Conservation (phyloP, 1,140 invertebrate genomes). For the Trachymyrmex septentrionalis region DNA sequence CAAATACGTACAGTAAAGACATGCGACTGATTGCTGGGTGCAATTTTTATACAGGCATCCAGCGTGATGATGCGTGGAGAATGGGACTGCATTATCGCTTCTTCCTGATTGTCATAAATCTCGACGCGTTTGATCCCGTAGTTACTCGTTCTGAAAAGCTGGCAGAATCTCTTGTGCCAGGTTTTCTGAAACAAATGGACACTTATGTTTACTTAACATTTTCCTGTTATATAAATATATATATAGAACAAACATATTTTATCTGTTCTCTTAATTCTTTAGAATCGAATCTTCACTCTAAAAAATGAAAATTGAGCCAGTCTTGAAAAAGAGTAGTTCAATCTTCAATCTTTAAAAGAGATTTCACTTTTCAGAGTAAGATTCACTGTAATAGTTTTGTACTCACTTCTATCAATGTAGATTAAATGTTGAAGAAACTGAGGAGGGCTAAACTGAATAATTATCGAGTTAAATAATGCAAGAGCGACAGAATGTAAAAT, state of each 20-base stretch:
- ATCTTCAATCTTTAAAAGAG: too few relatives aligned
- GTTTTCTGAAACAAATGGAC: constrained; percentile 89
- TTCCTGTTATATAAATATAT: background rate
- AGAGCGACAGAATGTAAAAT: background rate
- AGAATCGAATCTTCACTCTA: too few relatives aligned
- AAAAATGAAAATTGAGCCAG: too few relatives aligned
- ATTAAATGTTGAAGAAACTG: too few relatives aligned
- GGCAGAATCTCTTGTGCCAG: constrained; percentile 92
- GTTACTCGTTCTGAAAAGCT: constrained; percentile 93
- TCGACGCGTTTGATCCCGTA: constrained; percentile 94
- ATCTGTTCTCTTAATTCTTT: too few relatives aligned
- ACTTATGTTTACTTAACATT: too few relatives aligned
- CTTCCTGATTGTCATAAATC: constrained; percentile 92
- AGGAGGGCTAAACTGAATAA: too few relatives aligned
- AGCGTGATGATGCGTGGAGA: constrained; percentile 92
- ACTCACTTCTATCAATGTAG: too few relatives aligned
- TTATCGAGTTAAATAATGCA: background rate
- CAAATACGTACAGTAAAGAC: constrained; percentile 86
- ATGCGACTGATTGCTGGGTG: constrained; percentile 87
- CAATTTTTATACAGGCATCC: constrained; percentile 95
- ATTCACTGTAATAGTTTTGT: too few relatives aligned
- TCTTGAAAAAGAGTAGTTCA: too few relatives aligned
- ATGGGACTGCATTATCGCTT: constrained; percentile 89
- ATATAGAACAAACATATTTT: background rate
- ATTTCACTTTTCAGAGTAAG: too few relatives aligned